These are phyloP conservation scores for Poecile montanus DNA, from an alignment of 2,797 vertebrate species.

Conservation along the genomic window DNA sequence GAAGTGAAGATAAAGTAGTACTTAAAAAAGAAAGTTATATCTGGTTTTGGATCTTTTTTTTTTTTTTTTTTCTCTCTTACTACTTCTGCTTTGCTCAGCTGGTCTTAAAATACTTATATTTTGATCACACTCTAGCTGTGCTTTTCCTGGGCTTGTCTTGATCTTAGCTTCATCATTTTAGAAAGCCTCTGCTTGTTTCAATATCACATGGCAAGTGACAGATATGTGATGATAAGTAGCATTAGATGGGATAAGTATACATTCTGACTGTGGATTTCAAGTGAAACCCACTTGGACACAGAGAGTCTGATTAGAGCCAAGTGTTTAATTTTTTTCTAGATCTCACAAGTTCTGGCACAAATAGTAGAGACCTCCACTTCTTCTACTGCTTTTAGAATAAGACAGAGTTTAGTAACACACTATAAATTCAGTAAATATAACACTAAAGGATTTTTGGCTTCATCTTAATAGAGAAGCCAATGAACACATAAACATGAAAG, in stretches of 20 bases:
- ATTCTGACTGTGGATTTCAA: neutral
- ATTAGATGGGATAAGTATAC: neutral
- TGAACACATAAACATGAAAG: neutral
- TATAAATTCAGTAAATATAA: neutral
- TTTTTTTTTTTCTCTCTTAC: neutral
- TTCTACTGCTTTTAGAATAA: neutral
- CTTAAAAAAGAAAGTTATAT: conserved; percentile 31
- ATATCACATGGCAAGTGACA: conserved; percentile 2
- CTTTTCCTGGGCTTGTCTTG: conserved; percentile 43
- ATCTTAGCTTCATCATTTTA: conserved; percentile 56
- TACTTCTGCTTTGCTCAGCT: neutral
- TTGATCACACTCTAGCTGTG: neutral
- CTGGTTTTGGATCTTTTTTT: neutral
- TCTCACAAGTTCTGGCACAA: neutral
- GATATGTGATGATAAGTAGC: neutral
- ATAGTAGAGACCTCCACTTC: neutral
- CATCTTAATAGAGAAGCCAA: neutral
- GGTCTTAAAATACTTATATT: neutral
- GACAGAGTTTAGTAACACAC: neutral
- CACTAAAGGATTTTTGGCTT: neutral
- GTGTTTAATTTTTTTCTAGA: neutral
- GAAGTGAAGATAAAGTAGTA: conserved; percentile 23
- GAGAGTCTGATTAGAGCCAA: neutral
- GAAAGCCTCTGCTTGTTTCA: conserved; percentile 40
- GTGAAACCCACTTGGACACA: neutral